A percentile compares a stretch with the other conserved stretches of the same genome.
Evolutionary conservation across 2,797 vertebrate species (phyloP).

Genomic region (Salarias fasciatus): DNA sequence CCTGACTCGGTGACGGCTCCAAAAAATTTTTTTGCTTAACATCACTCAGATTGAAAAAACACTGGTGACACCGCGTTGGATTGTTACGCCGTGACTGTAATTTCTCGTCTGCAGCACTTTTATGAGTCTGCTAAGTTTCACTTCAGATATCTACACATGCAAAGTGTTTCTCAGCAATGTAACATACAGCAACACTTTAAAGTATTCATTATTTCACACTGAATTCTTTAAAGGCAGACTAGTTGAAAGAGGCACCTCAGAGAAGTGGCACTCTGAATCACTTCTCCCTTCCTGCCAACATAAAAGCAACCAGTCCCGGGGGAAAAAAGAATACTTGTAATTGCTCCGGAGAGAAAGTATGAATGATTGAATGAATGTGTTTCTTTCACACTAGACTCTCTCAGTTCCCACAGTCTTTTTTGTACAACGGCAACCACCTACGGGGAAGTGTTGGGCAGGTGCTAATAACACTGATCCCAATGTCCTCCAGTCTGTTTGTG

Average conservation of each 20-base stretch:
- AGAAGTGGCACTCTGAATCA: constrained; percentile 50
- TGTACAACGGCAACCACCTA: constrained; percentile 32
- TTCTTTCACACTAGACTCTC: constrained; percentile 33
- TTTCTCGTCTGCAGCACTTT: constrained; percentile 22
- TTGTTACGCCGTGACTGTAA: constrained; percentile 36
- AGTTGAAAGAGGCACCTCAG: constrained; percentile 58
- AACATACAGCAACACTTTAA: constrained; percentile 45
- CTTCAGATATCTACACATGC: constrained; percentile 21
- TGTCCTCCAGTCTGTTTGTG: constrained; percentile 17
- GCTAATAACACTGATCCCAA: constrained; percentile 33
- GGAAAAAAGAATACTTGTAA: constrained; percentile 54
- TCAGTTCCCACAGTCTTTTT: constrained; percentile 36
- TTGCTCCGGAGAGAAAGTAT: constrained; percentile 51
- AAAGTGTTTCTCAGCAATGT: constrained; percentile 6
- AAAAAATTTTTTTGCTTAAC: constrained; percentile 29
- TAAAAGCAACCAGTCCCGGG: constrained; percentile 58
- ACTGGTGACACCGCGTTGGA: constrained; percentile 31
- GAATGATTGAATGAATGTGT: constrained; percentile 61
- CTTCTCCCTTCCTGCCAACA: constrained; percentile 59
- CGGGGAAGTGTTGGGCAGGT: constrained; percentile 29
- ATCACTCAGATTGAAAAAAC: constrained; percentile 51
- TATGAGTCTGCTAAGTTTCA: constrained; percentile 29
- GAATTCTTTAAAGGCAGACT: constrained; percentile 50
- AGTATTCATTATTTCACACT: constrained; percentile 58
- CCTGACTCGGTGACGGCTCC: too few species aligned